Base-by-base conservation (phyloP, 2,888 invertebrate genomes). In the Gymnosoma rotundatum region DNA sequence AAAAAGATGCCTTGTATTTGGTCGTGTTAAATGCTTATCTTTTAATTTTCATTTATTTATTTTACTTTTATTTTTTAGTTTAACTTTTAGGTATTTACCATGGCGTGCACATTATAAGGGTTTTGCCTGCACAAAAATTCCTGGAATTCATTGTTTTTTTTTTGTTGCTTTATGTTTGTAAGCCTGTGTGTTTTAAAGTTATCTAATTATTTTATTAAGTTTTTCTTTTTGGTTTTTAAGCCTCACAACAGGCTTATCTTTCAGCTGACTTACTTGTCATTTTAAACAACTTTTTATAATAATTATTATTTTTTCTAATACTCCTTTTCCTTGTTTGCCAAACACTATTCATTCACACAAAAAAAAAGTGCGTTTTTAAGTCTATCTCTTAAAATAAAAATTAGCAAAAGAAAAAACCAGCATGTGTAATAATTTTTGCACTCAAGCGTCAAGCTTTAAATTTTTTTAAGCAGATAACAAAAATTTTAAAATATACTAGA, bases 1-100 rank as follows among this genome's bases (percentile, higher is more conserved):
- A 67, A 36, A 32, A 56, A 60, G 58, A 54, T 78, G 50, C 42
- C 75, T 78, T 78, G 67, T 83, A 87, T 88, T 86, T 86, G 87
- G 86, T 89, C 89, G 90, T 90, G 91, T 90, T 90, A 90, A 91
- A 90, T 90, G 88, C 89, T 91, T 90, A 90, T 90, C 90, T 90
- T 90, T 91, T 90, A 90, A 90, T 90, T 90, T 90, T 89, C 90
- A 88, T 82, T 67, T 42, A 70, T 45, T 36, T 38, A 20, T 25
- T 70, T 36, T 36, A 0, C 9, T 36, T 16, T 36, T n/a, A n/a
- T 70, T 66, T 61, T 79, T 64, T 73, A 42, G 81, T 69, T 56
- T 32, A 21, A 66, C 69, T 88, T 86, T 88, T 48, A 85, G 87
- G 20, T 25, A 78, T 78, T 70, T 58, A 45, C 54, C 42, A 16